These are phyloP conservation scores for Azemiops feae DNA, from an alignment of 2,113 vertebrate species.

Conservation along the genomic window DNA sequence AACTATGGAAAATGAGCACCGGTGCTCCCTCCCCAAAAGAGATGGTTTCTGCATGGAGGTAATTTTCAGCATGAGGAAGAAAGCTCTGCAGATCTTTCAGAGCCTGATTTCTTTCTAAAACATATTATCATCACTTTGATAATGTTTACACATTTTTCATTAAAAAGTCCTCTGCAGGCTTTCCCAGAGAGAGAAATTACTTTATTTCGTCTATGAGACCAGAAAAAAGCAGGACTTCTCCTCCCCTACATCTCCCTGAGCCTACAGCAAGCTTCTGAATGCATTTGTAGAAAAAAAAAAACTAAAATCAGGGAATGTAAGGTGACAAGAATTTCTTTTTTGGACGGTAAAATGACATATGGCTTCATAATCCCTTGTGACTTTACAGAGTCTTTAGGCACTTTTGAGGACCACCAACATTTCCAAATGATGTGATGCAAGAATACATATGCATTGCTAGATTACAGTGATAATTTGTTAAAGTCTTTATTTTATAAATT, in stretches of 20 bases:
- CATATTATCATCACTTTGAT: background rate
- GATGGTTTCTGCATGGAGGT: background rate
- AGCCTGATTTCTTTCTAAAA: background rate
- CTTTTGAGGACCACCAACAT: background rate
- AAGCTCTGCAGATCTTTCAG: background rate
- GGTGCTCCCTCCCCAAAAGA: constrained; percentile 2
- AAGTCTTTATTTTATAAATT: background rate
- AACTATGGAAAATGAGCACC: background rate
- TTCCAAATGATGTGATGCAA: background rate
- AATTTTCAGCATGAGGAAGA: background rate
- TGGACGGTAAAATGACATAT: background rate
- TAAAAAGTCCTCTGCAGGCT: constrained; percentile 14
- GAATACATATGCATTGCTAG: background rate
- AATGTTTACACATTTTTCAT: constrained; percentile 5
- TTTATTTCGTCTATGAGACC: background rate
- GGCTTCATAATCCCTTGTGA: background rate
- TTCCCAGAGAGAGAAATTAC: background rate
- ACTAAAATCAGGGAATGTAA: background rate
- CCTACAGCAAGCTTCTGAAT: background rate
- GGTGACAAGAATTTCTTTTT: background rate
- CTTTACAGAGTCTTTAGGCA: background rate
- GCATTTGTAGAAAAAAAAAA: background rate
- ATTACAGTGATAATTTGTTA: background rate
- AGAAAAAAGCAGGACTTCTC: background rate
- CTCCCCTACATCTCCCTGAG: background rate